Evolutionary conservation across 2,113 vertebrate genomes (phyloP).

Genomic region (Oncorhynchus tshawytscha): DNA sequence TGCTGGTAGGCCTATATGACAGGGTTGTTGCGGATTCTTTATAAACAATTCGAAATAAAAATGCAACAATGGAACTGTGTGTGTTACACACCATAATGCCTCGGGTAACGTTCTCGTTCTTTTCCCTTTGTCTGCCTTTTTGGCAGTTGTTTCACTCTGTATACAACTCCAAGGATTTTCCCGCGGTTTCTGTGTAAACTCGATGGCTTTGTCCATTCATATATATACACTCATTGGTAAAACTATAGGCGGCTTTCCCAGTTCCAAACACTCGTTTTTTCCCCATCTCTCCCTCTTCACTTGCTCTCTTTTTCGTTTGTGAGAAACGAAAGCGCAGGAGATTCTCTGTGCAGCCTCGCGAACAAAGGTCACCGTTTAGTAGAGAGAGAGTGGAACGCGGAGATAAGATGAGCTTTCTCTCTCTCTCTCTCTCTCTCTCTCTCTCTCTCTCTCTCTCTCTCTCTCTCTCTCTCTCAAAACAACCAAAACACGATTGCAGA

Average conservation of each 20-base stretch:
- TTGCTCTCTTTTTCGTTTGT: conserved; percentile 18
- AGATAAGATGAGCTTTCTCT: conserved; percentile 53
- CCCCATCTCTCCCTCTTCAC: neutral
- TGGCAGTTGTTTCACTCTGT: conserved; percentile 22
- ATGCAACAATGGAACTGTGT: neutral
- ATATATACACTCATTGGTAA: too few species aligned
- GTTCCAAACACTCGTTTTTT: neutral
- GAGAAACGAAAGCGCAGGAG: neutral
- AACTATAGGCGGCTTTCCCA: too few species aligned
- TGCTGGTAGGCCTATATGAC: neutral
- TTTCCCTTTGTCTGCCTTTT: conserved; percentile 25
- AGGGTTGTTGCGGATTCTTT: neutral
- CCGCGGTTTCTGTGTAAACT: neutral
- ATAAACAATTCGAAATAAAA: neutral
- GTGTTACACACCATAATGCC: neutral
- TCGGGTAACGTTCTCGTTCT: neutral
- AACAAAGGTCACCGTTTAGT: conserved; percentile 60
- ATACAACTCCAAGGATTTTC: conserved; percentile 10
- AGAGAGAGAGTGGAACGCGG: conserved; percentile 43
- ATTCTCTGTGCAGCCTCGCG: conserved; percentile 30
- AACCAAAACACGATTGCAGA: conserved; percentile 22
- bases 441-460: too few species aligned
- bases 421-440: too few species aligned
- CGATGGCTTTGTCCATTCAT: neutral
- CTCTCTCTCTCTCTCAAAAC: neutral